Base-by-base conservation (phyloP, 2,797 vertebrate species). In the Enteromius fasciolatus region DNA sequence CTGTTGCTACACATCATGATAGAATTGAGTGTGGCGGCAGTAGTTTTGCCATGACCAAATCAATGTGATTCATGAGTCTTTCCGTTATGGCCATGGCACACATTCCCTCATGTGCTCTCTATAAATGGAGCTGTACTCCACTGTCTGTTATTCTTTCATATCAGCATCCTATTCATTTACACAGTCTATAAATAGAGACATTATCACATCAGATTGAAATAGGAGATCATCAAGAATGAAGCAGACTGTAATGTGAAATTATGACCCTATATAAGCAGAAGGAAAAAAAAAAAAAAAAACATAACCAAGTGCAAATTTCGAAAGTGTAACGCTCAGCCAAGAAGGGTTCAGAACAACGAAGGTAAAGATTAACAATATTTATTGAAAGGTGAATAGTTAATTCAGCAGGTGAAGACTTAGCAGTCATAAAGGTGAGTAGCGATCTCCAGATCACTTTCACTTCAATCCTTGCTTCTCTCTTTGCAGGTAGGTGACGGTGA, bases 11-110 rank as follows among this genome's bases (percentile, higher is more conserved):
- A 25, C 25, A 46, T 36, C 39, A 78, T 78, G 44, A 87, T 70
- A 25, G 44, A 76, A 87, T n/a, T 83, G 63, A 84, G 81, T 78
- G 70, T 84, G 83, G 89, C 77, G 63, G 84, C 81, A 74, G 80
- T 61, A 25, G 36, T 75, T 44, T 41, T 59, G 41, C 12, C 9
- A 36, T 44, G 78, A 33, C 28, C 81, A 68, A 86, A 87, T 36
- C 70, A 86, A 59, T 50, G 68, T 75, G 73, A 84, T 84, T 87
- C 33, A 87, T 87, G 83, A 5, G 12, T 67, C 36, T 78, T 79
- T 86, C 28, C 39, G 14, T 54, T 83, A 85, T 76, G 48, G 52
- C 64, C 17, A 36, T 31, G 7, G 50, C 64, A 31, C 66, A 79
- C 18, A 46, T 48, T 46, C 66, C 78, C 64, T 48, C 39, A 76